phyloP scores from a whole-genome alignment of 2,797 vertebrate genomes.

The Lerista edwardsae region DNA sequence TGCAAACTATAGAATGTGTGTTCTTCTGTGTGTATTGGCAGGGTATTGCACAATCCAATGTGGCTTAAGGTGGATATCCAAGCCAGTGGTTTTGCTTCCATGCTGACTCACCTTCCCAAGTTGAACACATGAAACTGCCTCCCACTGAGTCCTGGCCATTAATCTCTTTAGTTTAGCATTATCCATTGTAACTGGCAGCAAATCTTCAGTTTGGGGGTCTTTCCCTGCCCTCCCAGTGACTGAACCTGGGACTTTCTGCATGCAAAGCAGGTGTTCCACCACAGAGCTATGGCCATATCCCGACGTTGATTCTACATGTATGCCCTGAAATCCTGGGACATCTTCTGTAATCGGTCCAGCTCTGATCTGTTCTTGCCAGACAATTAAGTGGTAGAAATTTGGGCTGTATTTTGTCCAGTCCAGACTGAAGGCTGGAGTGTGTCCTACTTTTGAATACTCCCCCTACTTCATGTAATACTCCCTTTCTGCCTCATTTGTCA shows the following conservation, averaged over 20 bases:
- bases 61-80: no score
- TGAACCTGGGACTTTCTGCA: no score
- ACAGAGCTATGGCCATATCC: no score
- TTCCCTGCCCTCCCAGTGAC: no score
- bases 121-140: neutral
- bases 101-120: neutral
- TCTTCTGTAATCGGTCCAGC: no score
- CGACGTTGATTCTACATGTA: no score
- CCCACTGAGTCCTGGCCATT: neutral
- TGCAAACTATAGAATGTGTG: slow-evolving; percentile 26
- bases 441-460: neutral
- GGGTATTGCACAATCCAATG: neutral
- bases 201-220: no score
- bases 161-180: no score
- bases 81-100: neutral
- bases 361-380: neutral
- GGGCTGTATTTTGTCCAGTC: no score
- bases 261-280: no score
- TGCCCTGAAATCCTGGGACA: neutral
- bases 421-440: neutral
- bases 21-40: neutral
- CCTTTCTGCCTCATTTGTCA: no score
- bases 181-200: neutral
- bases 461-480: neutral
- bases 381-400: neutral